Base-by-base conservation (phyloP, 2,888 invertebrate species). In the Neuroscelio doddi region DNA sequence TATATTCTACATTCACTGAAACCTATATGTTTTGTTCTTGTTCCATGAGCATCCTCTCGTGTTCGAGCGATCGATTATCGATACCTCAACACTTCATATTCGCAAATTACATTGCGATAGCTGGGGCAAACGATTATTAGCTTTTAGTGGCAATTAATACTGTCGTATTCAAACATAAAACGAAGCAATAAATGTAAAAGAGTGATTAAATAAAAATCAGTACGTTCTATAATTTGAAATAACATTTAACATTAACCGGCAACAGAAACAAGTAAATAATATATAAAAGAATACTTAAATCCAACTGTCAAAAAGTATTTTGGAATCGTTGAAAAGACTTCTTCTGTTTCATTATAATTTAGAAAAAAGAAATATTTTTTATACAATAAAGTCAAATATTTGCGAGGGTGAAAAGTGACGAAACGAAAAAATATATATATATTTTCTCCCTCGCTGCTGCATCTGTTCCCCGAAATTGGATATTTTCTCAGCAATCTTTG, bases 111-210 rank as follows among this genome's bases (percentile, higher is more conserved):
- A 68, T 64, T 56, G 47, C 59, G 46, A 47, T 67, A 58, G 50
- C 62, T 51, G 24, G 44, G 59, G 46, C 67, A 41, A 64, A 56
- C 67, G 51, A 68, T 64, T 68, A 68, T 68, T 68, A 68, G 67
- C 59, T 68, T 68, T 68, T 68, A 68, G 67, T 61, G 67, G 67
- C 67, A 64, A 64, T 68, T 56, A 64, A 68, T 64, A 63, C 47
- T 63, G 46, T 67, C 66, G 41, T 46, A 29, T 56, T 44, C 47
- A 10, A 17, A 51, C 46, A 59, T 53, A 58, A 53, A 64, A 49
- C 42, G 32, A 30, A 49, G 50, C 50, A 49, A 53, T 64, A 44
- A 58, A 55, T 41, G 58, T 41, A 51, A 51, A 49, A 62, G 38
- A 46, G 12, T 36, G 17, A 45, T 42, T n/a, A 5, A 3, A 3